phyloP scores from a whole-genome alignment of 2,113 vertebrate genomes.

The Aplodontia rufa region DNA sequence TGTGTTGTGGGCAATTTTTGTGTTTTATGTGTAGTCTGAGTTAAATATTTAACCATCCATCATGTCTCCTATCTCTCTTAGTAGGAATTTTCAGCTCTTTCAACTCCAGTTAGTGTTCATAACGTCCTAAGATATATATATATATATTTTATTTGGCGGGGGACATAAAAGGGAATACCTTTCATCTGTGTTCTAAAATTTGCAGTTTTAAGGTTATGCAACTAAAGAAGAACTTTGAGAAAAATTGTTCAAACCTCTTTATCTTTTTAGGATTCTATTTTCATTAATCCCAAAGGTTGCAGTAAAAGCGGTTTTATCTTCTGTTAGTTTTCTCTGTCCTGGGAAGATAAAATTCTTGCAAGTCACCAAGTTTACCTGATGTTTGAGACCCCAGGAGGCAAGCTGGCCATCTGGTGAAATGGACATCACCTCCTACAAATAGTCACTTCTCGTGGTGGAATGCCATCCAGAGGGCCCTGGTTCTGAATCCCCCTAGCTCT shows the following conservation, averaged over 20 bases:
- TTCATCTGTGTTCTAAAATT: background rate
- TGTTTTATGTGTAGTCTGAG: background rate
- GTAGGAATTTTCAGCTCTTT: conserved; percentile 14
- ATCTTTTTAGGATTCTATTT: background rate
- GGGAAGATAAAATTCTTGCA: conserved; percentile 17
- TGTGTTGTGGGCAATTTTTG: background rate
- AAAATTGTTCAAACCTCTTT: conserved; percentile 24
- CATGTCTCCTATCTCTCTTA: background rate
- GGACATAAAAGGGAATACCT: background rate
- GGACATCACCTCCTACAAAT: conserved; percentile 29
- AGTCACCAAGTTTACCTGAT: conserved; percentile 21
- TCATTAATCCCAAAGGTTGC: background rate
- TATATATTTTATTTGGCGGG: background rate
- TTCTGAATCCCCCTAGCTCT: conserved; percentile 21
- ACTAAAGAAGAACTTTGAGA: conserved; percentile 13
- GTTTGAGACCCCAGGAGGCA: background rate
- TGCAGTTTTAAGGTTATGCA: background rate
- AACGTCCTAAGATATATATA: background rate
- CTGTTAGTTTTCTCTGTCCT: conserved; percentile 27
- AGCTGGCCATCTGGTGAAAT: conserved; percentile 72
- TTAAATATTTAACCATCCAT: conserved; percentile 9
- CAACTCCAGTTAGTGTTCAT: background rate
- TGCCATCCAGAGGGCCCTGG: background rate
- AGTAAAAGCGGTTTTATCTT: background rate
- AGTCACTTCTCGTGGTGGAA: conserved; percentile 47